Evolutionary conservation across 2,888 invertebrate species (phyloP), one percentile per base, ranked within the genome.

Genomic region (Lycophotia porphyrea): DNA sequence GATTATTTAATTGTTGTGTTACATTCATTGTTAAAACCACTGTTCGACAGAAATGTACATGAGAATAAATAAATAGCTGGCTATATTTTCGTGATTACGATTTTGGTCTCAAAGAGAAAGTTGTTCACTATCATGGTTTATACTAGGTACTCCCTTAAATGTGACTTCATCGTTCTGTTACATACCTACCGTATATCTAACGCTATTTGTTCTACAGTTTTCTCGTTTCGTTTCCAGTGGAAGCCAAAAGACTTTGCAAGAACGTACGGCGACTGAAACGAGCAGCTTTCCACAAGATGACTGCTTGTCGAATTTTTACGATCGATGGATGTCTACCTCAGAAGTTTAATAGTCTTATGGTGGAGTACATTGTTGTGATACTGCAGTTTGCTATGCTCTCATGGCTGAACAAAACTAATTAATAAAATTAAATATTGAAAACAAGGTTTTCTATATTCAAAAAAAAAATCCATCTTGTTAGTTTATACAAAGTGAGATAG

Each of bases 211-310:
- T 27, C 15, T 27, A 55, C 27, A 27, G n/a, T 55, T 55, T n/a
- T 55, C 1, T 18, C 13, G 13, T 39, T 2, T 67, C 11, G 7
- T 1, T 81, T 74, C 5, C 31, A 79, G 81, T 31, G 8, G 55
- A 81, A 58, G 81, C 75, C 31, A 79, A 81, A 44, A 63, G 44
- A 11, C 36, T 79, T 9, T 79, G 82, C 13, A 81, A 79, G 64
- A 79, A 79, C 44, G 82, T 79, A 24, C 52, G 15, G 44, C 63
- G 79, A 2, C 11, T 79, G 42, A 81, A 58, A n/a, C 75, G 49
- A 31, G 81, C 81, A 9, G 34, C 21, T n/a, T 68, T 79, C 18
- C 39, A 67, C n/a, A 81, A 81, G 67, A 74, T 78, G 81, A 58
- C 47, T 4, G 78, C 81, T 31, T 78, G 75, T 58, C 27, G 21